Conservation (phyloP, 2,797 vertebrate species). For the Gadopsis marmoratus region DNA sequence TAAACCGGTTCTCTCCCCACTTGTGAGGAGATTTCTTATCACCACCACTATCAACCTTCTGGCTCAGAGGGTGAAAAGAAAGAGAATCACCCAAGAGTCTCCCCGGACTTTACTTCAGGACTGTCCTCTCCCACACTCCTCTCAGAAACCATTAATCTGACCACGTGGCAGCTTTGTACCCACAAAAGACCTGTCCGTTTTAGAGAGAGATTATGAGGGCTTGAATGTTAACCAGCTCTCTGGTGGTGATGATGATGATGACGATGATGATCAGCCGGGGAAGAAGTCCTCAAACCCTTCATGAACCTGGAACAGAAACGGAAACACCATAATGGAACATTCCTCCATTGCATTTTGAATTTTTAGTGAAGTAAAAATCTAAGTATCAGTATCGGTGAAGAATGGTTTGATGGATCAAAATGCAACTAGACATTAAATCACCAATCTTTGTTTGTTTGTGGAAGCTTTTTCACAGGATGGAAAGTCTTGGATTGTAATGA, state of each 20-base stretch:
- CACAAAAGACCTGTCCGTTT: slow-evolving; percentile 41
- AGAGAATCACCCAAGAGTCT: slow-evolving; percentile 25
- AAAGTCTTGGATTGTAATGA: too few species aligned
- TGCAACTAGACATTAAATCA: too few species aligned
- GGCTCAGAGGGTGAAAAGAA: slow-evolving; percentile 12
- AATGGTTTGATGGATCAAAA: background rate
- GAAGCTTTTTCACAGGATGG: too few species aligned
- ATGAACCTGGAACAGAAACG: background rate
- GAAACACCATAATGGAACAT: background rate
- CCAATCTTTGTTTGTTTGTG: too few species aligned
- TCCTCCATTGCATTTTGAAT: background rate
- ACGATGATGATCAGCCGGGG: slow-evolving; percentile 15
- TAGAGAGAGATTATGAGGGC: slow-evolving; percentile 57
- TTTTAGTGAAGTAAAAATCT: background rate
- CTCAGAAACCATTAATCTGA: slow-evolving; percentile 64
- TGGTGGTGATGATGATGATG: slow-evolving; percentile 18
- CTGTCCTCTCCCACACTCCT: slow-evolving; percentile 57
- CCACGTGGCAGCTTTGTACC: slow-evolving; percentile 61
- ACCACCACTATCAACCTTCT: background rate
- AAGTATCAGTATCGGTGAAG: background rate
- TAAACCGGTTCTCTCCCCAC: background rate
- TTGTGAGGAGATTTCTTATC: background rate
- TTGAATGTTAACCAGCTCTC: slow-evolving; percentile 65
- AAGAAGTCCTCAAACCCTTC: slow-evolving; percentile 15
- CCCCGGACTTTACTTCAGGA: slow-evolving; percentile 5